Conservation (phyloP, 2,113 vertebrate species). For the Phodopus roborovskii region DNA sequence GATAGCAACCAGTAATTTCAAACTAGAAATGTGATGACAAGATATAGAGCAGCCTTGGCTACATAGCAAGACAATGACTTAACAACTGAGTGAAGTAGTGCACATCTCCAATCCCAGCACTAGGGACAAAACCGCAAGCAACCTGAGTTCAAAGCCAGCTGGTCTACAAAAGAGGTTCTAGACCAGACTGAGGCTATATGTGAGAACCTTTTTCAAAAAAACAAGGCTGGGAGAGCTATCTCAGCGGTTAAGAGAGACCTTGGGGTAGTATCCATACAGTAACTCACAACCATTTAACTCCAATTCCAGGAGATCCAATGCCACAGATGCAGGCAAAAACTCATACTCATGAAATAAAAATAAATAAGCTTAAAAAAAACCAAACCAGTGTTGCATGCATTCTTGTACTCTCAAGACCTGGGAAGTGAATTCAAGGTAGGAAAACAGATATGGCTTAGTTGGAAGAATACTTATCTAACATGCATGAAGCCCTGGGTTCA, state of each 20-base stretch:
- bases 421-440: background rate
- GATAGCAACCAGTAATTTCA: background rate
- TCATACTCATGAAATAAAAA: background rate
- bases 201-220: background rate
- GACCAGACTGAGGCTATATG: background rate
- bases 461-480: background rate
- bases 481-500: background rate
- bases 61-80: background rate
- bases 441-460: background rate
- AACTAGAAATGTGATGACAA: background rate
- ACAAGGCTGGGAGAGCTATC: background rate
- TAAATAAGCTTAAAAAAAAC: too few species aligned
- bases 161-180: background rate
- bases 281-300: background rate
- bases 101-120: background rate
- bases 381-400: background rate
- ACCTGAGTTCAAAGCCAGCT: background rate
- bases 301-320: background rate
- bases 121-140: background rate
- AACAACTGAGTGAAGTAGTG: background rate
- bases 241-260: background rate
- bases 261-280: background rate
- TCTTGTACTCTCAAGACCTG: background rate
- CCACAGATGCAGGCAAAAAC: background rate
- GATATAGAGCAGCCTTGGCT: background rate